Evolutionary conservation across 2,113 vertebrate genomes (phyloP), one percentile per base, ranked within the genome.

Genomic region (Haemorhous mexicanus): DNA sequence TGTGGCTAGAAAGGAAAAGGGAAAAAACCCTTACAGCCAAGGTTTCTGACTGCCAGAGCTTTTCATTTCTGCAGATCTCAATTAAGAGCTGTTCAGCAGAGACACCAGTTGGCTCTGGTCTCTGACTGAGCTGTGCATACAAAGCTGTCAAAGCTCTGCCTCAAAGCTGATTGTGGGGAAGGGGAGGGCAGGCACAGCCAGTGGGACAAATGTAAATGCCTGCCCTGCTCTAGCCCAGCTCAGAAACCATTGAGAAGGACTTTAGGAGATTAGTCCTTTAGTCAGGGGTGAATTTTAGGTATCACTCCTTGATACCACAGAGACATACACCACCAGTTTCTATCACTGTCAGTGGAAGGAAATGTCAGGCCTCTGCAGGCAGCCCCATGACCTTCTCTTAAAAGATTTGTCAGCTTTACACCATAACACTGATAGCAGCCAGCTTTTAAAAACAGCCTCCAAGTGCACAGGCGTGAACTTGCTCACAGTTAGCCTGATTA

Each of bases 311-410:
- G 50, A 87, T 68, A 35, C 43, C 1, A 6, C 35, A 79, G 70
- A 72, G 27, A 55, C 11, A 19, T 6, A 32, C 19, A 46, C 24
- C 49, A 78, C 32, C 58, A 44, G 16, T 28, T 81, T 75, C 87
- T 56, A 8, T 52, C 77, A 20, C 61, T 41, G 78, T 41, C 81
- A 56, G 87, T 9, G 81, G 80, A 84, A 89, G 49, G 37, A 53
- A 79, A 87, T 17, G 73, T 44, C 79, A 90, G 74, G 41, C 27
- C 44, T 81, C 89, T 63, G 64, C 49, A 83, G 44, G 76, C 80
- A 91, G 80, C 37, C 46, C 84, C 49, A 52, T 75, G 84, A 68
- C 94, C 70, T 94, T 84, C 84, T 55, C 84, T 93, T 90, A 70
- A 93, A 89, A 89, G 73, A 75, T 76, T 37, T 87, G 64, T 72